These are phyloP conservation scores for Poecilia gillii DNA, from an alignment of 2,797 vertebrate species.

Conservation along the genomic window DNA sequence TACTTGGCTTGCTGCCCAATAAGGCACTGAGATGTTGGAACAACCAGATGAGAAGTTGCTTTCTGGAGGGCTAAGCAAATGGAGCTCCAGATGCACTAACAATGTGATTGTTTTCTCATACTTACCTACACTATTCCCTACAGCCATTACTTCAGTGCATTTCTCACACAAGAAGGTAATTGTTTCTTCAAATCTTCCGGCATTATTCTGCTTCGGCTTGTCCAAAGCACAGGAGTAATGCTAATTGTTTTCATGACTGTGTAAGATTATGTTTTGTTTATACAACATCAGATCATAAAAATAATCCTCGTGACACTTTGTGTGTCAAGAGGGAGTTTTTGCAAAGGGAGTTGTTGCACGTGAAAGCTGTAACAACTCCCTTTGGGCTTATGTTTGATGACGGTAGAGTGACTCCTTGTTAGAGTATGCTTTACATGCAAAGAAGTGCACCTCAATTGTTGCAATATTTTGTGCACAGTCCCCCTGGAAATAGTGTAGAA, in stretches of 20 bases:
- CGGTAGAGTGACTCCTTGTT: background rate
- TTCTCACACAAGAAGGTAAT: background rate
- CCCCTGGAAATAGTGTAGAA: background rate
- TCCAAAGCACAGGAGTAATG: background rate
- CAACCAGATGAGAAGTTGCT: background rate
- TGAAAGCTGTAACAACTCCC: background rate
- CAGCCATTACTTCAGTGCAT: background rate
- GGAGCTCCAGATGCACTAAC: background rate
- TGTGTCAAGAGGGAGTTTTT: background rate
- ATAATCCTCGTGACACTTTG: background rate
- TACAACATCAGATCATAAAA: background rate
- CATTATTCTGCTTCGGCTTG: background rate
- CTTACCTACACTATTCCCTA: background rate
- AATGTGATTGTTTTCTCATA: background rate
- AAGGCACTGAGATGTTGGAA: background rate
- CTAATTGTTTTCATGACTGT: background rate
- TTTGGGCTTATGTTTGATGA: background rate
- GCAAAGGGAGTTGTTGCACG: no score
- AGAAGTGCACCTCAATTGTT: background rate
- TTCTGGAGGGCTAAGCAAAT: background rate
- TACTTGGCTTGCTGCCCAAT: background rate
- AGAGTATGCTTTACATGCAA: background rate
- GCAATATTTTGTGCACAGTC: background rate
- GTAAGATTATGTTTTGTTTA: background rate
- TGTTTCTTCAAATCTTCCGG: background rate